Evolutionary conservation across 2,888 invertebrate genomes (phyloP), one percentile per base, ranked within the genome.

Genomic region (Syrphus vitripennis): DNA sequence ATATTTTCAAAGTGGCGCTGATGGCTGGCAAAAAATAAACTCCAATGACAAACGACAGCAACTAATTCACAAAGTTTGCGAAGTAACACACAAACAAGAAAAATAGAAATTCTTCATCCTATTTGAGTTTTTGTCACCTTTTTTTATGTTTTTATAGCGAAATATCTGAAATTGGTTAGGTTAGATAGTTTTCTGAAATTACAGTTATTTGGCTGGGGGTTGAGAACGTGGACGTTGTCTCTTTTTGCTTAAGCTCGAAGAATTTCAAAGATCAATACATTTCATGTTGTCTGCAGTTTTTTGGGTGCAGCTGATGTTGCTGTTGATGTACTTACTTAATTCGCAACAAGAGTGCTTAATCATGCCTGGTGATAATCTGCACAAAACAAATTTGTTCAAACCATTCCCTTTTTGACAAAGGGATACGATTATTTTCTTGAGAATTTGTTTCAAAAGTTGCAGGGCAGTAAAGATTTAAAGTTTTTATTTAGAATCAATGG

Each of bases 311-410:
- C n/a, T n/a, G n/a, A n/a, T 29, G 9, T 55, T 16, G 53, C 4
- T 29, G 40, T 19, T 29, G 42, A 12, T 19, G 65, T 65, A 76
- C 50, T n/a, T n/a, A n/a, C n/a, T 53, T 83, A 83, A 83, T 83
- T 72, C 78, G 3, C 37, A 21, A 40, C 59, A 65, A 72, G 71
- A 59, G 67, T 72, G 77, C 61, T 72, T 53, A 67, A 67, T 53
- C 82, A 83, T 83, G 82, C 72, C 78, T 78, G 53, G 71, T 26
- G 65, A 65, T 78, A 83, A 6, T 77, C 65, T 65, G 40, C 55
- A 6, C 14, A 16, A 42, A 4, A 65, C 19, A 55, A 61, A 57
- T 81, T 76, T 76, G 70, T 63, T 70, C 70, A 37, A 48, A 45
- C 29, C 4, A 31, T 80, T 74, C 14, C 24, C 7, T 14, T 24